These are phyloP conservation scores for Poecile montanus DNA, from an alignment of 2,797 vertebrate genomes.

Conservation along the genomic window DNA sequence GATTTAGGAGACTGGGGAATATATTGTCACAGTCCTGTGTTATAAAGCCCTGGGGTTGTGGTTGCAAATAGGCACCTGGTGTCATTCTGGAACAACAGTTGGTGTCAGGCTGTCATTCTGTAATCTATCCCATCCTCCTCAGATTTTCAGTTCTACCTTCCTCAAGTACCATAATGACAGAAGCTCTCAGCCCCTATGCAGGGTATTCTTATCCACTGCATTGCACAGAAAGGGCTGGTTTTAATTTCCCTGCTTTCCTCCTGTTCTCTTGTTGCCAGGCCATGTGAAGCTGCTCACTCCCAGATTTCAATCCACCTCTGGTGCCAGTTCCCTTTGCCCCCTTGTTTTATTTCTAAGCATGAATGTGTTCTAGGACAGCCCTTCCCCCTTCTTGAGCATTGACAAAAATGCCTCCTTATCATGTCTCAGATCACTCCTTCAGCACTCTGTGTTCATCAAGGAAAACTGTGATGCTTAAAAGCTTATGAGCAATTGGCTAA, in stretches of 20 bases:
- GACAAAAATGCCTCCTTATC: neutral
- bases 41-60: neutral
- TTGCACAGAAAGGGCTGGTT: neutral
- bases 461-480: neutral
- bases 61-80: neutral
- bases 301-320: neutral
- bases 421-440: neutral
- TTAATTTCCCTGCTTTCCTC: neutral
- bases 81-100: neutral
- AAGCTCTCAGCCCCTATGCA: neutral
- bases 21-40: neutral
- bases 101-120: neutral
- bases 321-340: neutral
- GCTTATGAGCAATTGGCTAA: neutral
- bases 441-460: neutral
- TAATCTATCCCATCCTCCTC: neutral
- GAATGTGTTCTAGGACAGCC: neutral
- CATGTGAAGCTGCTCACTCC: neutral
- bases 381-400: neutral
- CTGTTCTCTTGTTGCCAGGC: neutral
- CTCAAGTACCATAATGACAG: neutral
- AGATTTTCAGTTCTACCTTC: neutral
- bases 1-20: neutral
- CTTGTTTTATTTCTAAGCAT: neutral
- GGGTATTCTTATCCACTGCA: neutral